Evolutionary conservation across 2,888 invertebrate species (phyloP), one percentile per base, ranked within the genome.

Genomic region (Eupeodes latifasciatus): DNA sequence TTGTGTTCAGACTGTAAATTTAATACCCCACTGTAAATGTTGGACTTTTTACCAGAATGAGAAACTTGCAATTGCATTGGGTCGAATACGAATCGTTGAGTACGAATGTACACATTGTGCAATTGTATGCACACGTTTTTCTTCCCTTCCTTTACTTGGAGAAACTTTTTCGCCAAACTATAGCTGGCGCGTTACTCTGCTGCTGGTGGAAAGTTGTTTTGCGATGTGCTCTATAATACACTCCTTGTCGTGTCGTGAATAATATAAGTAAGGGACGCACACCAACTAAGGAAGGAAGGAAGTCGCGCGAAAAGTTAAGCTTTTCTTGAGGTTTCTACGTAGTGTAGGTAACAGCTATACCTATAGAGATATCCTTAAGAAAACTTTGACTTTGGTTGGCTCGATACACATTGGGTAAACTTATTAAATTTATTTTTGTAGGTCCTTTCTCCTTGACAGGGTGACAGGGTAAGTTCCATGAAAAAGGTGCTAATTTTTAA

Each of bases 301-400:
- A 71, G 66, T 76, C 55, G 53, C 71, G 66, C 59, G 81, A 67
- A 49, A 81, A 71, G 59, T 67, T 55, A 51, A 71, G 61, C 59
- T 66, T 27, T 64, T 10, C 47, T 34, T 14, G 67, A 53, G 71
- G 59, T 76, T 81, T 64, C 27, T 12, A 5, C 4, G 10, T 47
- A 11, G 4, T 40, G 9, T 40, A 40, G 5, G 40, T 40, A 40
- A 27, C 1, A 40, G 6, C 5, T 40, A 40, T 7, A 40, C 4
- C 5, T 40, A 5, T 9, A 67, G 2, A 49, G 51, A 51, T 67
- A 34, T 51, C 27, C 36, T 16, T 36, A n/a, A 4, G 49, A 51
- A 51, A 67, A 67, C 51, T 51, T 67, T 10, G 36, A 67, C n/a
- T 67, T 47, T 64, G 7, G 64, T 64, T 64, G 47, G 2, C 40